Percentiles rank a stretch among this genome's conserved stretches.
phyloP scores from a whole-genome alignment of 2,113 vertebrate genomes.

The Chionis minor region DNA sequence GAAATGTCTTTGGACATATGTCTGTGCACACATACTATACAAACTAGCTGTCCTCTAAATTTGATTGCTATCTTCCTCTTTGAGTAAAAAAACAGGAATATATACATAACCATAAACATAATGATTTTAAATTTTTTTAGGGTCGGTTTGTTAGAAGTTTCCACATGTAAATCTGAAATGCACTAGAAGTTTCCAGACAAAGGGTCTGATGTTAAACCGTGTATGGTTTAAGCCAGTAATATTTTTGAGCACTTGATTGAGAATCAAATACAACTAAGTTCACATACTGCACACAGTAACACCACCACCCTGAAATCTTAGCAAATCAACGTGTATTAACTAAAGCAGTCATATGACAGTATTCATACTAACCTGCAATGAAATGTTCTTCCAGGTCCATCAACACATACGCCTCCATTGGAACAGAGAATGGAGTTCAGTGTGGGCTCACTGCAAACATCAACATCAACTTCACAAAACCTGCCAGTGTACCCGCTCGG shows the following conservation, averaged over 20 bases:
- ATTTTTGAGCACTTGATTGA: not conserved
- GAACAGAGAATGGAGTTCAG: conserved; percentile 1
- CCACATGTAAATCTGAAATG: not conserved
- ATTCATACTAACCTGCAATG: conserved; percentile 66
- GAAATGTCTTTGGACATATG: not conserved
- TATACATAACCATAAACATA: not conserved
- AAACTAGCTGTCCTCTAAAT: not conserved
- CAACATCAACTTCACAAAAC: conserved; percentile 78
- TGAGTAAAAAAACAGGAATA: not conserved
- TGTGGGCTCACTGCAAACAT: not conserved
- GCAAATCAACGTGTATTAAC: not conserved
- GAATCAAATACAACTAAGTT: not conserved
- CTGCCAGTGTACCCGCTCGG: conserved; percentile 72
- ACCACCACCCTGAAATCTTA: not conserved
- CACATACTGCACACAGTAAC: not conserved
- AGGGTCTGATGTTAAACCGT: not conserved
- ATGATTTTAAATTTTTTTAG: not conserved
- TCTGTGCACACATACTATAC: not conserved
- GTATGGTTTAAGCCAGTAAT: not conserved
- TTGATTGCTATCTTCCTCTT: not conserved
- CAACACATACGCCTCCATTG: conserved; percentile 41
- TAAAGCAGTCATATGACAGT: not conserved
- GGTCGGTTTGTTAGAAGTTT: not conserved
- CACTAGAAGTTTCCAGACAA: not conserved
- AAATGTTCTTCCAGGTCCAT: conserved; percentile 37